Evolutionary conservation across 2,797 vertebrate species (phyloP), one percentile per base, ranked within the genome.

Genomic region (Enteromius fasciolatus): DNA sequence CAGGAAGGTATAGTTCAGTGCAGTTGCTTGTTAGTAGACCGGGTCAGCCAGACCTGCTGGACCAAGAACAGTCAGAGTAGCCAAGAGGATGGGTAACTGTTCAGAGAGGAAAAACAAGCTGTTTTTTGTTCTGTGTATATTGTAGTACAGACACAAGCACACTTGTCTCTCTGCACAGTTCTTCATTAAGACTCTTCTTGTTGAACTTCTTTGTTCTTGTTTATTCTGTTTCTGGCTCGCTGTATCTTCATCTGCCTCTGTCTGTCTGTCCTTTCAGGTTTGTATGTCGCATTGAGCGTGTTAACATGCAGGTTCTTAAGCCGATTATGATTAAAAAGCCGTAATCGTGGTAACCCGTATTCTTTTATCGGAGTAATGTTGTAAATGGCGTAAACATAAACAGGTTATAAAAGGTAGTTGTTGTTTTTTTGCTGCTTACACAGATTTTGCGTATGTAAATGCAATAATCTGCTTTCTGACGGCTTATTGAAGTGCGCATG

Each of bases 1-100:
- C 61, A 76, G 66, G 78, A 76, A 72, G 69, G 79, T 80, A 23
- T 86, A 84, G 86, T 84, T 89, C 84, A 86, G 83, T 74, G 79
- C 84, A 87, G 78, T 81, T 82, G 82, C 82, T 83, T 87, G 76
- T 85, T 88, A 86, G 72, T 80, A 72, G 77, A 88, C 81, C 50
- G 86, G 86, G 88, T 89, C 87, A 87, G 87, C 87, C 86, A 68
- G 86, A 89, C 86, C 88, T 89, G 89, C 91, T 93, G 84, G 89
- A 90, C 87, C 82, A 70, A 87, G 83, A 91, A 92, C 92, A 93
- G 90, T 90, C 57, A 76, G 89, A 84, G 86, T 85, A 78, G 90
- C 93, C 93, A 92, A 91, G 81, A 92, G 91, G 92, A 93, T 91
- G 89, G 89, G 92, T 88, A 90, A 90, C 91, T 90, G 92, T 92